Conservation (phyloP, 2,888 invertebrate species). For the Brachycybe producta region DNA sequence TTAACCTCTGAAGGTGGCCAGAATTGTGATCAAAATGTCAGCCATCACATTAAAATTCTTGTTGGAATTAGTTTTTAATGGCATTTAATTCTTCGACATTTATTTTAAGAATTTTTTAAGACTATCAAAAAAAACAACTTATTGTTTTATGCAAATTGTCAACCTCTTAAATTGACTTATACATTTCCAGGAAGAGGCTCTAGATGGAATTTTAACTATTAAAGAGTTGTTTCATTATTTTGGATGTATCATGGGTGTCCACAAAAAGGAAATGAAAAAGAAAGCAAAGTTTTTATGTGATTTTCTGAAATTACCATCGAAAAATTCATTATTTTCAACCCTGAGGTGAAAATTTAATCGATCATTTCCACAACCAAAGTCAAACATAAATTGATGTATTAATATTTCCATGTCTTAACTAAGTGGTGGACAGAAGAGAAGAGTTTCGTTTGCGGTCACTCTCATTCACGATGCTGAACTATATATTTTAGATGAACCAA, state of each 20-base stretch:
- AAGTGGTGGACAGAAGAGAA: conserved; percentile 79
- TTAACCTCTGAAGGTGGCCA: no score
- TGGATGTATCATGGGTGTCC: conserved; percentile 90
- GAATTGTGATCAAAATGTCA: no score
- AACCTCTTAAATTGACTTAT: background rate
- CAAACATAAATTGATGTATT: background rate
- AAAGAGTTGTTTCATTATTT: conserved; percentile 92
- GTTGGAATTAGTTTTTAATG: no score
- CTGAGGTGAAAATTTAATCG: conserved; percentile 47
- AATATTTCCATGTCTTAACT: conserved; percentile 23
- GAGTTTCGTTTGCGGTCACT: conserved; percentile 83
- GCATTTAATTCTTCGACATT: no score
- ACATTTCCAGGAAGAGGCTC: conserved; percentile 28
- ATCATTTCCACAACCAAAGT: background rate
- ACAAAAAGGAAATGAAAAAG: conserved; percentile 61
- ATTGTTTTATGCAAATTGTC: no score
- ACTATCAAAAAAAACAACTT: no score
- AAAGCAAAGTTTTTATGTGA: conserved; percentile 75
- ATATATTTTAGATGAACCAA: conserved; percentile 81
- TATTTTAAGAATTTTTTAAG: no score
- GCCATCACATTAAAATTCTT: no score
- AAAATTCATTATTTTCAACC: conserved; percentile 63
- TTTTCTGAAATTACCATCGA: conserved; percentile 78
- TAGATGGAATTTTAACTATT: conserved; percentile 55
- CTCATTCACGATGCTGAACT: conserved; percentile 85